phyloP scores from a whole-genome alignment of 2,888 invertebrate species.

The Galerucella calmariensis region DNA sequence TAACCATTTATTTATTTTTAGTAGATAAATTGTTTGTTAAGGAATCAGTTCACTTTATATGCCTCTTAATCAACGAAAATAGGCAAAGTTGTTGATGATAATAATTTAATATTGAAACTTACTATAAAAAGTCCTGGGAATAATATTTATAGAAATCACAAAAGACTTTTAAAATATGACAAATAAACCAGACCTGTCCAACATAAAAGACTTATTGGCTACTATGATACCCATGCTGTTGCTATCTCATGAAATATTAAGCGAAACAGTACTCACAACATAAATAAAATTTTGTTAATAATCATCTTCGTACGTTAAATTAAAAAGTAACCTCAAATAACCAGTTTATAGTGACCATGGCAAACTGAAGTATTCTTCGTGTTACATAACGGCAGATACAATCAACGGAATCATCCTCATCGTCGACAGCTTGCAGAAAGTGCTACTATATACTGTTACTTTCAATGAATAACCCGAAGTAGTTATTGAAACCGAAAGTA shows the following conservation, averaged over 20 bases:
- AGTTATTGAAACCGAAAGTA: constrained; percentile 18
- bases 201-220: too few species aligned
- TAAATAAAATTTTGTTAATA: not conserved
- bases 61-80: too few species aligned
- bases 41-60: too few species aligned
- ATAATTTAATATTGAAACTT: too few species aligned
- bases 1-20: too few species aligned
- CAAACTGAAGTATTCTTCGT: not conserved
- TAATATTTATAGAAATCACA: too few species aligned
- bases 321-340: not conserved
- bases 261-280: not conserved
- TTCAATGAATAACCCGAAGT: constrained; percentile 10
- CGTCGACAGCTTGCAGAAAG: constrained; percentile 14
- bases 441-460: not conserved
- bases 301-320: not conserved
- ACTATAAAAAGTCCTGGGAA: too few species aligned
- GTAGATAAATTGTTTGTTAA: too few species aligned
- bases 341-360: not conserved
- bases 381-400: constrained; percentile 9
- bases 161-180: too few species aligned
- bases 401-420: constrained; percentile 23
- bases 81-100: too few species aligned
- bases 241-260: not conserved
- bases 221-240: not conserved
- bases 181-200: too few species aligned